Conservation (phyloP, 2,888 invertebrate genomes). For the Drosophila hamatofila region DNA sequence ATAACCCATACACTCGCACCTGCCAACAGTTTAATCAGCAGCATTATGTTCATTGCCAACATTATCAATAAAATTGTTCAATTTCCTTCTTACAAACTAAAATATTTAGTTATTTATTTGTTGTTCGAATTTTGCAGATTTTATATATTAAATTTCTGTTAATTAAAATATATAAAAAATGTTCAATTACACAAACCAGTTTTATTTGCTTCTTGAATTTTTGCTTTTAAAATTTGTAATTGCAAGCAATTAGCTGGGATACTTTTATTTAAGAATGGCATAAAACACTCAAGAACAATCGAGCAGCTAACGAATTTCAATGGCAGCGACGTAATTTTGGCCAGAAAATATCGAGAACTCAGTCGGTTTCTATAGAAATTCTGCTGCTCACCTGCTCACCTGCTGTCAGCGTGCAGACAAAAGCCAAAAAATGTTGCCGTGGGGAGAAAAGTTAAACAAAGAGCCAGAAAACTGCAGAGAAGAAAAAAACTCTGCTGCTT, state of each 20-base stretch:
- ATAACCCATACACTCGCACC: conserved; percentile 9
- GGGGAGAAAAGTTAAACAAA: conserved; percentile 39
- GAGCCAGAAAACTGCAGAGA: conserved; percentile 30
- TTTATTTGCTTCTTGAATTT: conserved; percentile 15
- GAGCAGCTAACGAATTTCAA: conserved; percentile 1
- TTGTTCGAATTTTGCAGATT: conserved; percentile 9
- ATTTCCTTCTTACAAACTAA: conserved; percentile 17
- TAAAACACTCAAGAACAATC: conserved; percentile 3
- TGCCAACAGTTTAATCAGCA: conserved; percentile 21
- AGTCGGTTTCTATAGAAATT: conserved; percentile 22
- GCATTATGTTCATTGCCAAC: conserved; percentile 1
- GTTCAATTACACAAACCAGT: conserved; percentile 37
- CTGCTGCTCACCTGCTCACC: conserved; percentile 9
- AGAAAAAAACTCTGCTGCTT: conserved; percentile 9
- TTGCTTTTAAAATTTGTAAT: conserved; percentile 26
- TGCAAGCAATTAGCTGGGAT: conserved; percentile 27
- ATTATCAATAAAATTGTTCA: conserved; percentile 1
- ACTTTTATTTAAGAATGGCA: conserved; percentile 10
- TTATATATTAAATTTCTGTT: not conserved
- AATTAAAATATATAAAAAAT: conserved; percentile 1
- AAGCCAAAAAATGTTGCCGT: conserved; percentile 15
- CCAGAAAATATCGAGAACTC: conserved; percentile 19
- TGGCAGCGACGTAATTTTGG: conserved; percentile 20
- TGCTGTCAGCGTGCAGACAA: conserved; percentile 19
- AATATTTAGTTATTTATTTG: conserved; percentile 32